Conservation (phyloP, 2,113 vertebrate species). For the Onychostruthus taczanowskii region DNA sequence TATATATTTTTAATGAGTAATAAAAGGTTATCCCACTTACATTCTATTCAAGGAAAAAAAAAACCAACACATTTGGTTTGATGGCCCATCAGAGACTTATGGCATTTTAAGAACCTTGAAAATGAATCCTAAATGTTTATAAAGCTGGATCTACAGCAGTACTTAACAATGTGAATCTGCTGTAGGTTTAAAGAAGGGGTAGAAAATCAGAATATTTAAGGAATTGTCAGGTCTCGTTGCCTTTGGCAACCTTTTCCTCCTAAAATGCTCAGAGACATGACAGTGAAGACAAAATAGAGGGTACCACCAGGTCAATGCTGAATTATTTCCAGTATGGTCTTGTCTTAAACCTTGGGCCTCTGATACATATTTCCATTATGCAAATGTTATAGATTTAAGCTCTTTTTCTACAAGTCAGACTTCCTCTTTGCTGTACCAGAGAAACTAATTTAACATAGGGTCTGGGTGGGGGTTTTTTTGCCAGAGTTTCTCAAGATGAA, state of each 20-base stretch:
- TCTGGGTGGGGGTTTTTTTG: accelerated
- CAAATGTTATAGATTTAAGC: neutral
- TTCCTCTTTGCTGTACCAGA: neutral
- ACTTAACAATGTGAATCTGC: neutral
- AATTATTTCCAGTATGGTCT: neutral
- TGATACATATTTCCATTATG: neutral
- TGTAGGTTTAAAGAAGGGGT: neutral
- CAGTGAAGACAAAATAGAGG: neutral
- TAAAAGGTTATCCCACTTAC: neutral
- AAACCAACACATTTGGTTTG: neutral
- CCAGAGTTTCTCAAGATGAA: neutral
- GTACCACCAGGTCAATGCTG: neutral
- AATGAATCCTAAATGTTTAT: neutral
- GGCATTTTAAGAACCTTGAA: neutral
- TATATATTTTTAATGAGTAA: too few relatives aligned
- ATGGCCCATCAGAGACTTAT: neutral
- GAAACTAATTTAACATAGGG: neutral
- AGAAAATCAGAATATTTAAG: neutral
- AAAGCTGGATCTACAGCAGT: neutral
- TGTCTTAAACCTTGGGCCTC: neutral
- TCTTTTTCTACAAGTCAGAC: neutral
- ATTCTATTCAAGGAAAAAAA: neutral
- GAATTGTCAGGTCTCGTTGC: neutral
- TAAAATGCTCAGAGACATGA: accelerated
- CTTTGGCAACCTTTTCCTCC: neutral